Percentiles rank a stretch among this genome's conserved stretches.
Evolutionary conservation across 2,888 invertebrate species (phyloP).

Genomic region (Netelia virgata): DNA sequence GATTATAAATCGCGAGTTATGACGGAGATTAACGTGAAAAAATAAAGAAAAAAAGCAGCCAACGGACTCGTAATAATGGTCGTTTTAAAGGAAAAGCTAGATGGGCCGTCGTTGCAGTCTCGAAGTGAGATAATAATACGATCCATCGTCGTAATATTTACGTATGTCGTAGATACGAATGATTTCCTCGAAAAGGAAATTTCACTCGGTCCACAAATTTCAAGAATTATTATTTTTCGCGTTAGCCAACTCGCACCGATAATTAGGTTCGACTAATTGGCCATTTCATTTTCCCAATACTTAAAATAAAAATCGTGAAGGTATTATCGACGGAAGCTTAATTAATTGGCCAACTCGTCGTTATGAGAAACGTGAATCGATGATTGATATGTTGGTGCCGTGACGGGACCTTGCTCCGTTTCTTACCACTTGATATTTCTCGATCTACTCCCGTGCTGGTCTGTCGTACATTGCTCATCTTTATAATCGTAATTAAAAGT

Average conservation of each 20-base stretch:
- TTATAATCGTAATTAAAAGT: not conserved
- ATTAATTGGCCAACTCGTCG: conserved; percentile 53
- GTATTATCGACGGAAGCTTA: conserved; percentile 43
- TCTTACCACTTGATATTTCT: conserved; percentile 37
- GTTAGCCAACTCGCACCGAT: conserved; percentile 37
- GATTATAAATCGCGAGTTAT: conserved; percentile 2
- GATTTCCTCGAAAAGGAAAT: conserved; percentile 13
- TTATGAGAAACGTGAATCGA: conserved; percentile 14
- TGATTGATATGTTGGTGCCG: conserved; percentile 57
- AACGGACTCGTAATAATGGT: conserved; percentile 10
- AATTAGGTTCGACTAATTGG: conserved; percentile 34
- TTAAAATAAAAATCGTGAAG: no score
- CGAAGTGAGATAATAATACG: conserved; percentile 43
- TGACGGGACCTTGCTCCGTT: conserved; percentile 51
- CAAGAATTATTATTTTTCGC: conserved; percentile 7
- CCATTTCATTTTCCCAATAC: not conserved
- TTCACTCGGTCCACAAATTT: not conserved
- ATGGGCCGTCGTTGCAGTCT: conserved; percentile 18
- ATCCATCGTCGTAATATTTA: conserved; percentile 7
- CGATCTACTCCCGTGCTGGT: not conserved
- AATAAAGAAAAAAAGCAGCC: not conserved
- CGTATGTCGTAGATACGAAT: conserved; percentile 21
- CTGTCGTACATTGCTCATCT: conserved; percentile 5
- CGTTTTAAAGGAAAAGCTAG: conserved; percentile 33
- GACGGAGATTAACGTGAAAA: conserved; percentile 3